Conservation (phyloP, 2,888 invertebrate genomes). For the Adelphocoris suturalis region DNA sequence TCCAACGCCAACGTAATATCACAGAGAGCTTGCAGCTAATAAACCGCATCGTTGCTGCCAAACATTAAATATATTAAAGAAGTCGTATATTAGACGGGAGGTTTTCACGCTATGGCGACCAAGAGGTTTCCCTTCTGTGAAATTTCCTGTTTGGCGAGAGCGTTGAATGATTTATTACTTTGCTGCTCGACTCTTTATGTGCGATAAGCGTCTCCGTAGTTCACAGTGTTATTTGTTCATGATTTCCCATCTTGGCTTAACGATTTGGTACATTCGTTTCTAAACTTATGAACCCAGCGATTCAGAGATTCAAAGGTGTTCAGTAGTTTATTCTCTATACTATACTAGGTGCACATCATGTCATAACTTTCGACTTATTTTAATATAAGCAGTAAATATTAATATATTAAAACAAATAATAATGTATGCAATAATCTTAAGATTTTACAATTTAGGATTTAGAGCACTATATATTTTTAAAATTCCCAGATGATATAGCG, state of each 20-base stretch:
- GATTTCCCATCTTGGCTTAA: neutral
- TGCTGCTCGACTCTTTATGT: neutral
- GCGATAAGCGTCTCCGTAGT: neutral
- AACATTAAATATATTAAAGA: constrained; percentile 13
- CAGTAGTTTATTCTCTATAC: too few species aligned
- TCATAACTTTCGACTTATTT: too few species aligned
- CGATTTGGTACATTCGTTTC: too few species aligned
- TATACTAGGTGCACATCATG: too few species aligned
- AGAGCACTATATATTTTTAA: too few species aligned
- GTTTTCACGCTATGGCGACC: constrained; percentile 10
- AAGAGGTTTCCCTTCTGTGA: neutral
- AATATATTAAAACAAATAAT: too few species aligned
- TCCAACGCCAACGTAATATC: constrained; percentile 4
- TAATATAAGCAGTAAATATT: too few species aligned
- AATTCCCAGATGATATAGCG: too few species aligned
- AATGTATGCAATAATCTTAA: too few species aligned
- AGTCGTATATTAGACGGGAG: neutral
- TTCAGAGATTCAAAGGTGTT: too few species aligned
- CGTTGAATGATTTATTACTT: neutral
- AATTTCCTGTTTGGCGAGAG: neutral
- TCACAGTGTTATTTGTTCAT: neutral
- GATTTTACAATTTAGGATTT: too few species aligned
- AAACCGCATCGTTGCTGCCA: neutral
- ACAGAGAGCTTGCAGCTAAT: neutral
- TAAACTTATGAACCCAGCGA: too few species aligned